These are phyloP conservation scores for Cordilura impudica DNA, from an alignment of 2,888 invertebrate genomes.

Conservation along the genomic window DNA sequence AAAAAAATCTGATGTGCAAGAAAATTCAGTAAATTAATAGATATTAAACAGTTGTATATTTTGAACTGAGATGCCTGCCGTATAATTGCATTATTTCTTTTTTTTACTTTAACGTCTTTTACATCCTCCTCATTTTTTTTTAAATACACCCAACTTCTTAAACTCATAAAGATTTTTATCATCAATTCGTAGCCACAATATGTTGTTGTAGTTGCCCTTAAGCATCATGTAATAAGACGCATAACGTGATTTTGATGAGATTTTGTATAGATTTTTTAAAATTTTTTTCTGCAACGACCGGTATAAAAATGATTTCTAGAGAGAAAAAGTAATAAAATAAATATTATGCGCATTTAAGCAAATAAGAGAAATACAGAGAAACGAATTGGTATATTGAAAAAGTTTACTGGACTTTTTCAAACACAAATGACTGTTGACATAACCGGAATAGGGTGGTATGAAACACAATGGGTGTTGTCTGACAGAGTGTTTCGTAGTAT, in stretches of 20 bases:
- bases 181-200: neutral
- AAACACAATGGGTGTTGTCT: neutral
- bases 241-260: constrained; percentile 29
- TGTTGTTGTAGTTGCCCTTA: constrained; percentile 11
- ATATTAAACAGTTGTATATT: neutral
- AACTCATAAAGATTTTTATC: constrained; percentile 4
- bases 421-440: neutral
- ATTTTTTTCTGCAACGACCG: neutral
- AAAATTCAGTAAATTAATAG: neutral
- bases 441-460: neutral
- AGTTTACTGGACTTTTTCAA: neutral
- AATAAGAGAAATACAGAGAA: neutral
- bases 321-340: neutral
- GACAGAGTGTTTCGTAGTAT: neutral
- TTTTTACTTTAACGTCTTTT: neutral
- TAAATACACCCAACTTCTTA: neutral
- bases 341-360: neutral
- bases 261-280: neutral
- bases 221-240: constrained; percentile 23
- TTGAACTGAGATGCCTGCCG: neutral
- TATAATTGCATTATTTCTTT: neutral
- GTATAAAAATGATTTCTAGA: neutral
- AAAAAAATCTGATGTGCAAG: neutral
- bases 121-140: neutral
- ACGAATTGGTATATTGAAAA: neutral